Base-by-base conservation (phyloP, 2,888 invertebrate genomes). In the Eupithecia exiguata region DNA sequence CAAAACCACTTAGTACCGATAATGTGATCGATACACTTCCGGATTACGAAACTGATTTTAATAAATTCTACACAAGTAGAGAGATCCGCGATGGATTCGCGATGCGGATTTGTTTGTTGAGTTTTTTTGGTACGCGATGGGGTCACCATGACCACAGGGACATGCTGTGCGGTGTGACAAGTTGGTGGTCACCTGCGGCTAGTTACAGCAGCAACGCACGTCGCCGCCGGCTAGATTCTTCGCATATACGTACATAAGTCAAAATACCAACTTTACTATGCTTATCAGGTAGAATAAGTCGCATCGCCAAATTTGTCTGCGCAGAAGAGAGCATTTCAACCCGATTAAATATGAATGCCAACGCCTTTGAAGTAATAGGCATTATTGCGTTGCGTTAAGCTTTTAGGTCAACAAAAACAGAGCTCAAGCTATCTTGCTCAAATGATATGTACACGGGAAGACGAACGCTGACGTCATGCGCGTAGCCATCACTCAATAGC, bases 1-100 rank as follows among this genome's bases (percentile, higher is more conserved):
- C 62, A 68, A 82, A 80, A 87, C 83, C 72, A 77, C 77, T 73
- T 70, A 69, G 71, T 71, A 71, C 75, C 78, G 70, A 75, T 78
- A 78, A 77, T 75, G 75, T 74, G 70, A 78, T 77, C 77, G 72
- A 75, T 77, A 77, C 75, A 79, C 79, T 79, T 79, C 79, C 79
- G 81, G 78, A 79, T 80, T 78, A 68, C 78, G 75, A 74, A 38
- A 66, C 40, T 35, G 36, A 69, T 67, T 58, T 25, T 58, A 63
- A 53, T 43, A 36, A 58, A 68, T 46, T 62, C 18, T 18, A 70
- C 30, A 62, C 65, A 46, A 25, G 30, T 38, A 21, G 53, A 73
- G 69, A 66, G 16, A 62, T 71, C 69, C 67, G 21, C 40, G 66
- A 36, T 36, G n/a, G 10, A n/a, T n/a, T n/a, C n/a, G n/a, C n/a